phyloP scores from a whole-genome alignment of 2,888 invertebrate genomes.

The Gnatocerus cornutus region DNA sequence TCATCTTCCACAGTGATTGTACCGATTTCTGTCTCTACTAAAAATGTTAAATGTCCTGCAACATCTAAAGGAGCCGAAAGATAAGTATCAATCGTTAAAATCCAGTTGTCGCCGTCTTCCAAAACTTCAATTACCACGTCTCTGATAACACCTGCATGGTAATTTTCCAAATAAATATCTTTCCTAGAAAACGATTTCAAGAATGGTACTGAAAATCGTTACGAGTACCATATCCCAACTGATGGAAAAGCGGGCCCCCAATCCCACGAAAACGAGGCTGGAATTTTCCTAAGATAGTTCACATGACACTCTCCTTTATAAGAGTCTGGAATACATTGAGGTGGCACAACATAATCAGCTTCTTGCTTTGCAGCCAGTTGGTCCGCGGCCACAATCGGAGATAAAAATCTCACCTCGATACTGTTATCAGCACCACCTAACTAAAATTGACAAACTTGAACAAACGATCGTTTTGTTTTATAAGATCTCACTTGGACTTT shows the following conservation, averaged over 20 bases:
- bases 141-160: conserved; percentile 77
- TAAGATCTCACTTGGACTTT: conserved; percentile 72
- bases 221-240: conserved; percentile 89
- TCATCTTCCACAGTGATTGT: conserved; percentile 21
- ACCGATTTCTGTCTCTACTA: conserved; percentile 7
- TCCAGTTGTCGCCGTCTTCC: conserved; percentile 35
- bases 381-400: conserved; percentile 64
- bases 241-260: conserved; percentile 98
- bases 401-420: conserved; percentile 66
- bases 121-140: conserved; percentile 72
- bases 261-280: conserved; percentile 96
- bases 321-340: conserved; percentile 81
- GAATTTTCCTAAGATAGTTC: conserved; percentile 94
- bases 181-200: conserved; percentile 74
- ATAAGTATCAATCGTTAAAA: conserved; percentile 22
- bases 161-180: conserved; percentile 78
- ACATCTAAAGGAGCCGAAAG: conserved; percentile 33
- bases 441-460: conserved; percentile 54
- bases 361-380: conserved; percentile 61
- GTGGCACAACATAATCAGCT: conserved; percentile 76
- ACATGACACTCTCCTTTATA: conserved; percentile 94
- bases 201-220: neutral
- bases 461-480: neutral
- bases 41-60: conserved; percentile 52
- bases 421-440: conserved; percentile 61